These are phyloP conservation scores for Promerops cafer DNA, from an alignment of 2,113 vertebrate genomes.

Conservation along the genomic window DNA sequence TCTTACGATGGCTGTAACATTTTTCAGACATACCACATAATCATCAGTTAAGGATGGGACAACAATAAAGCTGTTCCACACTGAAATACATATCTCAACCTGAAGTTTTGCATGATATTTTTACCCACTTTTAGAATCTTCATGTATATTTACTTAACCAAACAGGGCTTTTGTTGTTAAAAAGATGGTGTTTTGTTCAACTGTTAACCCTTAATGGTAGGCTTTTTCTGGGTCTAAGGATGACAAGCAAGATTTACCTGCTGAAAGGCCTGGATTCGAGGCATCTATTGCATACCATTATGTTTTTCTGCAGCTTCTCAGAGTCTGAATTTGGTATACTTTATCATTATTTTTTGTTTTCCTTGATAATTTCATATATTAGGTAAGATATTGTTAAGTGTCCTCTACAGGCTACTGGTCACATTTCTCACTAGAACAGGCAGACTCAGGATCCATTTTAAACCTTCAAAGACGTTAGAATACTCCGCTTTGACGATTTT, in stretches of 20 bases:
- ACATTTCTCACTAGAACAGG: not conserved
- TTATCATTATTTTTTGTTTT: not conserved
- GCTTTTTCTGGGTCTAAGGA: not conserved
- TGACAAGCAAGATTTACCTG: not conserved
- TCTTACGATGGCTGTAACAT: not conserved
- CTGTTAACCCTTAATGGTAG: not conserved
- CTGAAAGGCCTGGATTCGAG: not conserved
- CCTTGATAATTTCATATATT: not conserved
- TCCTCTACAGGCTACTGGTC: not conserved
- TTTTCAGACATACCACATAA: not conserved
- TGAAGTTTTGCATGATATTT: not conserved
- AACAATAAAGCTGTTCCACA: not conserved
- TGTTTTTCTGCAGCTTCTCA: not conserved
- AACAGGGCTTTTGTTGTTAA: not conserved
- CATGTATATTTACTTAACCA: not conserved
- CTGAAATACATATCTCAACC: not conserved
- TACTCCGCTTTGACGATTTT: not conserved
- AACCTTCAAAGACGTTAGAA: not conserved
- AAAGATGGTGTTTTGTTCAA: not conserved
- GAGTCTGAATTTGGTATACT: not conserved
- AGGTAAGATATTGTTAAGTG: not conserved
- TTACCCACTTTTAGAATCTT: not conserved
- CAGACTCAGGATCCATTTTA: not conserved
- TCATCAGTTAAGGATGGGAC: not conserved
- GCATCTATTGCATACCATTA: not conserved